Conservation (phyloP, 2,888 invertebrate species). For the Megastigmus dorsalis region DNA sequence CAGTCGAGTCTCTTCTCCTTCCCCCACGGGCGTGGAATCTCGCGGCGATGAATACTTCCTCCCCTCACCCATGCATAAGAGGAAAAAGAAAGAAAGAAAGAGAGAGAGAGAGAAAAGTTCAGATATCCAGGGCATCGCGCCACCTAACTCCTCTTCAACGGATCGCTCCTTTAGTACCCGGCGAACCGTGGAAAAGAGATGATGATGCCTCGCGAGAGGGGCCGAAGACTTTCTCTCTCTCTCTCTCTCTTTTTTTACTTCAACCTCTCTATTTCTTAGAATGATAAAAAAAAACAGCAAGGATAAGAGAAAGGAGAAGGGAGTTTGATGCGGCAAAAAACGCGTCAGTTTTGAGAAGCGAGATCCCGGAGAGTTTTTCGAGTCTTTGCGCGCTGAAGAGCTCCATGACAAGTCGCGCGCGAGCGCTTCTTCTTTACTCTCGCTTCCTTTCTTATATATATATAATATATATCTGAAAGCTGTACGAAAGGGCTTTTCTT, state of each 20-base stretch:
- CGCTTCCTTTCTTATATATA: not conserved
- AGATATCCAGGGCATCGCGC: not conserved
- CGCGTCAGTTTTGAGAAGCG: constrained; percentile 13
- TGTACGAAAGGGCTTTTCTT: constrained; percentile 17
- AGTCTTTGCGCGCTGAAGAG: not conserved
- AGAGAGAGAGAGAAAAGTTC: too few relatives aligned
- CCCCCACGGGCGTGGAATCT: constrained; percentile 15
- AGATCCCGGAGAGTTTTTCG: not conserved
- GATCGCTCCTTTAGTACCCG: constrained; percentile 29
- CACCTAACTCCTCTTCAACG: not conserved
- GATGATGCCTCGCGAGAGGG: constrained; percentile 6
- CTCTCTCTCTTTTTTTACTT: not conserved
- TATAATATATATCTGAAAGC: not conserved
- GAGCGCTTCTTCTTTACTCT: not conserved
- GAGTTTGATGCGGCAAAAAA: constrained; percentile 17
- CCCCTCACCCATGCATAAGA: not conserved
- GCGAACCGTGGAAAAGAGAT: constrained; percentile 45
- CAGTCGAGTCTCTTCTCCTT: too few relatives aligned
- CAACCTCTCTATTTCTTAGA: too few relatives aligned
- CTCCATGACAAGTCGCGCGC: constrained; percentile 3
- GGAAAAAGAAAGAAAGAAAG: not conserved
- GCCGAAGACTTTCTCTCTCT: not conserved
- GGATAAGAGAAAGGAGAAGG: not conserved
- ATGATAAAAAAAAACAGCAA: not conserved
- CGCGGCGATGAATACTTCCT: not conserved